Evolutionary conservation across 1,140 invertebrate species (phyloP).

Genomic region (Drosophila cardini): DNA sequence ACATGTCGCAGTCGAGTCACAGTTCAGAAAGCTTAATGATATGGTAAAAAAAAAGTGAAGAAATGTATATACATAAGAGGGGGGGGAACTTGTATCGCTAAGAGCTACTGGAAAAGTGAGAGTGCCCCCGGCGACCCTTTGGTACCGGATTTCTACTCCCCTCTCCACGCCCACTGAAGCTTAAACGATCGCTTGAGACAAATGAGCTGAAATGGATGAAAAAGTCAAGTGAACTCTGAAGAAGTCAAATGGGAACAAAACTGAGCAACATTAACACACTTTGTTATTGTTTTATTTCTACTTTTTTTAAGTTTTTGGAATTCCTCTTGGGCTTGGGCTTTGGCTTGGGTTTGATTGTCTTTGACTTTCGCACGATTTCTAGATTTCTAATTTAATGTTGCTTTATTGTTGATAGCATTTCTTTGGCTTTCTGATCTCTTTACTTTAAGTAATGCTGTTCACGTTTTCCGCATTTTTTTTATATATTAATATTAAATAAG

Average conservation of each 20-base stretch:
- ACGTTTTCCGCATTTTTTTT: slow-evolving; percentile 61
- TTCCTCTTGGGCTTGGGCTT: slow-evolving; percentile 9
- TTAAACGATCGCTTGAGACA: slow-evolving; percentile 43
- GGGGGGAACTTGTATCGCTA: slow-evolving; percentile 1
- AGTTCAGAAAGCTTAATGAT: slow-evolving; percentile 20
- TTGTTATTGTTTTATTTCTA: slow-evolving; percentile 22
- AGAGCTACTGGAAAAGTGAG: slow-evolving; percentile 49
- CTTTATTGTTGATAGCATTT: slow-evolving; percentile 30
- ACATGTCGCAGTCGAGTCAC: slow-evolving; percentile 25
- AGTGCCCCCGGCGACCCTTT: slow-evolving; percentile 28
- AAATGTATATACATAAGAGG: too few relatives aligned
- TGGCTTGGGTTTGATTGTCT: slow-evolving; percentile 36
- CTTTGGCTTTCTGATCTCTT: slow-evolving; percentile 22
- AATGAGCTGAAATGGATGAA: slow-evolving; percentile 20
- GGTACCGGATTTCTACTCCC: slow-evolving; percentile 6
- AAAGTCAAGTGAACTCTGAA: slow-evolving; percentile 44
- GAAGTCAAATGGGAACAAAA: slow-evolving; percentile 37
- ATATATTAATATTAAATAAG: slow-evolving; percentile 7
- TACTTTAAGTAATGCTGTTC: slow-evolving; percentile 35
- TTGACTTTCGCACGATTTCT: slow-evolving; percentile 73
- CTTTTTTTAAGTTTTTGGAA: slow-evolving; percentile 17
- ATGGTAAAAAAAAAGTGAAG: too few relatives aligned
- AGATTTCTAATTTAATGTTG: slow-evolving; percentile 71
- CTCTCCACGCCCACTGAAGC: not conserved
- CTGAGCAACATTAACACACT: slow-evolving; percentile 49